Conservation (phyloP, 2,113 vertebrate species). For the Pedionomus torquatus region DNA sequence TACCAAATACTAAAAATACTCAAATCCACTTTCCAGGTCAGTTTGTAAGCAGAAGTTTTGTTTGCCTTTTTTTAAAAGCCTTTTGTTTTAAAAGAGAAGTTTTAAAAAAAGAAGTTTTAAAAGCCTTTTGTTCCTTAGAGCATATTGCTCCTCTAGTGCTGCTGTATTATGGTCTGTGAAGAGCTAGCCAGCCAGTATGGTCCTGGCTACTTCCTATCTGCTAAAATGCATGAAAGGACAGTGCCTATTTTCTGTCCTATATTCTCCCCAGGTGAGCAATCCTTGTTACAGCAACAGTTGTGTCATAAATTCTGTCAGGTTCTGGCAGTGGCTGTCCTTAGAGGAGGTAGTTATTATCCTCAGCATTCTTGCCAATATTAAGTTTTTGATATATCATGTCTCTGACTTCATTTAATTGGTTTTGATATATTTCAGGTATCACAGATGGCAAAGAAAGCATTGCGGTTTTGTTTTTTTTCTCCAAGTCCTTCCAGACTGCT, state of each 20-base stretch:
- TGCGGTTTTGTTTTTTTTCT: background rate
- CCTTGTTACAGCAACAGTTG: background rate
- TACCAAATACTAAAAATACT: background rate
- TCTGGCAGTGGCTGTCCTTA: background rate
- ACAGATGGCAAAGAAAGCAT: background rate
- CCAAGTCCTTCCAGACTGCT: background rate
- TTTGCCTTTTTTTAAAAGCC: background rate
- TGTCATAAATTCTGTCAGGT: background rate
- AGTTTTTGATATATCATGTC: background rate
- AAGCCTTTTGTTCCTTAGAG: background rate
- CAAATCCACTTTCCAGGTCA: background rate
- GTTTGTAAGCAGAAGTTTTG: background rate
- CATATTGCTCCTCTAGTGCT: background rate
- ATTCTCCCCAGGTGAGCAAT: background rate
- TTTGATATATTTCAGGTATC: background rate
- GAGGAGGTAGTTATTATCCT: background rate
- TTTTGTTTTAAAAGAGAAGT: too few species aligned
- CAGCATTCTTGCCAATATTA: background rate
- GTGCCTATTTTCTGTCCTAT: background rate
- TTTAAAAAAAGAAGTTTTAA: too few species aligned
- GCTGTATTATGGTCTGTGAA: background rate
- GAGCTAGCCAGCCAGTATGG: background rate
- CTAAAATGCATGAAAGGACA: background rate
- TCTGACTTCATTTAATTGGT: background rate
- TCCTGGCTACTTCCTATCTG: background rate